These are phyloP conservation scores for Leptarthrus brevirostris DNA, from an alignment of 2,888 invertebrate genomes.

Conservation along the genomic window DNA sequence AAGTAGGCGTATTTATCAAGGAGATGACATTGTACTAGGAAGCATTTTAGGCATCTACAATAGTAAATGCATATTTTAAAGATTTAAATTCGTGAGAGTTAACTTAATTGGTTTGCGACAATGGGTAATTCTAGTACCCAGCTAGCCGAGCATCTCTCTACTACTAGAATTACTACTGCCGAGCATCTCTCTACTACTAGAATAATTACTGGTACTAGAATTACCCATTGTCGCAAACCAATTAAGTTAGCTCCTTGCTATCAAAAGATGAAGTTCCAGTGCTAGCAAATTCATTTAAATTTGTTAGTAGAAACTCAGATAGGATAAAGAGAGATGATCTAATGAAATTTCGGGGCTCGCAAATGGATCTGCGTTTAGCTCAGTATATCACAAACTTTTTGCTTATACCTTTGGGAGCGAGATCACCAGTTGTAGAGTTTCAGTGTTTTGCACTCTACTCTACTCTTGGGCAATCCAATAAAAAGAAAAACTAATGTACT, in stretches of 20 bases:
- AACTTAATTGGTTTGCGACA: too few species aligned
- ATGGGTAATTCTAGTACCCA: slow-evolving; percentile 76
- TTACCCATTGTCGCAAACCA: too few species aligned
- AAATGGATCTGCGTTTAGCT: slow-evolving; percentile 75
- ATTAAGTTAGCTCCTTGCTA: slow-evolving; percentile 72
- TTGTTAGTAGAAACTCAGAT: slow-evolving; percentile 75
- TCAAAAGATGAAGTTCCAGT: slow-evolving; percentile 75
- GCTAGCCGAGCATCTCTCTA: slow-evolving; percentile 74
- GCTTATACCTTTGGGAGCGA: slow-evolving; percentile 71
- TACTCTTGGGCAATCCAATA: too few species aligned
- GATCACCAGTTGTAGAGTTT: slow-evolving; percentile 70
- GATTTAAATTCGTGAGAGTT: too few species aligned
- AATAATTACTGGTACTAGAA: too few species aligned
- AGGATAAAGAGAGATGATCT: slow-evolving; percentile 75
- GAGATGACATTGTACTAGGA: too few species aligned
- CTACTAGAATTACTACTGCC: too few species aligned
- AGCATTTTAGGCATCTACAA: too few species aligned
- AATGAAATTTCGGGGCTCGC: slow-evolving; percentile 77
- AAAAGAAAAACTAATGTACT: too few species aligned
- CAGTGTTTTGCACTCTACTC: slow-evolving; percentile 75
- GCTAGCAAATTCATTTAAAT: slow-evolving; percentile 72
- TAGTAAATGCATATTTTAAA: too few species aligned
- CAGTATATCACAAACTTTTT: slow-evolving; percentile 77
- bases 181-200: too few species aligned
- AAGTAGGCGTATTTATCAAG: too few species aligned